Evolutionary conservation across 2,888 invertebrate species (phyloP).

Genomic region (Phalera bucephala): DNA sequence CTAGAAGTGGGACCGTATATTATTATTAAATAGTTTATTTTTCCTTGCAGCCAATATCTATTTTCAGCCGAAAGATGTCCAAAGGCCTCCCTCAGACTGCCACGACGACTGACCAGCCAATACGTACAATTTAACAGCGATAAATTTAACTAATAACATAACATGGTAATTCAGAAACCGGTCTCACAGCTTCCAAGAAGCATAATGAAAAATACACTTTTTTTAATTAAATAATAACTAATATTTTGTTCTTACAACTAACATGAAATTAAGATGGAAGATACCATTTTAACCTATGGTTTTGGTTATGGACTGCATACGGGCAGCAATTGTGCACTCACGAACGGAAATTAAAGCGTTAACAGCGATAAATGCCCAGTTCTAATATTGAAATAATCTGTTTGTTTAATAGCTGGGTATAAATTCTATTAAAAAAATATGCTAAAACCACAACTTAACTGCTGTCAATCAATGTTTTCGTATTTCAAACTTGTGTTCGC

Average conservation of each 20-base stretch:
- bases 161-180: slow-evolving; percentile 17
- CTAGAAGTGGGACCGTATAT: too few relatives aligned
- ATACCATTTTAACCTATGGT: slow-evolving; percentile 47
- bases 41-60: too few relatives aligned
- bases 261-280: slow-evolving; percentile 62
- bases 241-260: slow-evolving; percentile 56
- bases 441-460: too few relatives aligned
- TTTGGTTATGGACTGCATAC: slow-evolving; percentile 53
- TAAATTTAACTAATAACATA: too few relatives aligned
- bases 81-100: too few relatives aligned
- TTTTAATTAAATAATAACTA: slow-evolving; percentile 37
- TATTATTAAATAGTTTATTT: too few relatives aligned
- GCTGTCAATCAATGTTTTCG: too few relatives aligned
- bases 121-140: too few relatives aligned
- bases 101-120: too few relatives aligned
- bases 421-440: too few relatives aligned
- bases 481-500: too few relatives aligned
- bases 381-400: not conserved
- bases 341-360: slow-evolving; percentile 14
- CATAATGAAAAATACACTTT: slow-evolving; percentile 29
- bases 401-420: not conserved
- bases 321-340: slow-evolving; percentile 59
- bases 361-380: not conserved
- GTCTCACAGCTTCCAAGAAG: slow-evolving; percentile 19
- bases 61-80: too few relatives aligned